Evolutionary conservation across 2,113 vertebrate species (phyloP), one percentile per base, ranked within the genome.

Genomic region (Macroglossus sobrinus): DNA sequence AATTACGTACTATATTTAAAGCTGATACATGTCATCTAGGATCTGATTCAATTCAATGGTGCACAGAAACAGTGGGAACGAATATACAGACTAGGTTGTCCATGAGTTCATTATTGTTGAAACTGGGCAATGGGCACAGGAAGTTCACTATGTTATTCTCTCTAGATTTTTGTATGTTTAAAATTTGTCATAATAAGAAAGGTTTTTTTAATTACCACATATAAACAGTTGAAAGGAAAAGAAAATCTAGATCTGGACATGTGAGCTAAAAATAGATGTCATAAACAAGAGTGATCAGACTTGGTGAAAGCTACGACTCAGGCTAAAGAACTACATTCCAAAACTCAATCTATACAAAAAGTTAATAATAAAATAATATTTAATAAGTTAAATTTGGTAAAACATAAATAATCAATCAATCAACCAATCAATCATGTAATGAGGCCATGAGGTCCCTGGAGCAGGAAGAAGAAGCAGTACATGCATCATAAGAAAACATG

Each of bases 391-490:
- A 72, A 26, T 72, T 43, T 50, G 75, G 63, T 76, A 22, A 75
- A 50, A 88, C 74, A 95, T 63, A 96, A 95, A 64, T 59, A 79
- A 50, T 59, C 53, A 85, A 45, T 57, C 45, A 75, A 61, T n/a
- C 18, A 79, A 57, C 22, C 55, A 45, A 33, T 15, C 43, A 18
- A 47, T 61, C 78, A 81, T 22, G 50, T 12, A 45, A 57, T 53
- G 35, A 71, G 19, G 26, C 45, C 45, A 75, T 33, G 19, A 93
- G 40, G 30, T 59, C 19, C 24, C 40, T 40, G 24, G 12, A 89
- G 26, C 45, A 84, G 69, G 40, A 86, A 96, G 11, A 84, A 50
- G 19, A 88, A 94, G 40, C 57, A 59, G 35, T 8, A 26, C 16
- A 57, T 1, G 9, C 35, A 18, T 69, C n/a, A 33, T 11, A 3